Percentiles rank a stretch among this genome's conserved stretches.
Conservation (phyloP, 2,113 vertebrate genomes). For the Prionailurus viverrinus region DNA sequence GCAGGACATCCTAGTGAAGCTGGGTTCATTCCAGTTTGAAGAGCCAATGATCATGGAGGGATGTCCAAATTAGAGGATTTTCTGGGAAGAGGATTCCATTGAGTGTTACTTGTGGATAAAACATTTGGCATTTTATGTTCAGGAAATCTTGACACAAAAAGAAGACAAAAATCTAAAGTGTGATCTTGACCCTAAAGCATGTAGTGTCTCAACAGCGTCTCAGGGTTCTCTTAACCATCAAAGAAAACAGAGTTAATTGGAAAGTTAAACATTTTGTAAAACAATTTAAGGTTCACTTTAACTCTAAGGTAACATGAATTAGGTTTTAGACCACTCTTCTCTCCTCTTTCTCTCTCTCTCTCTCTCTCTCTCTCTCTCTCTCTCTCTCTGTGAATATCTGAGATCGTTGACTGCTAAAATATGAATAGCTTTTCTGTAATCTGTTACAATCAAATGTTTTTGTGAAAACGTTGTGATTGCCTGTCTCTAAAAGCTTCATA, state of each 20-base stretch:
- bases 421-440: not conserved
- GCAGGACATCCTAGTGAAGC: not conserved
- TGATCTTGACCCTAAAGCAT: not conserved
- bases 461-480: not conserved
- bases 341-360: not conserved
- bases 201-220: not conserved
- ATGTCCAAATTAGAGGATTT: not conserved
- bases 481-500: conserved; percentile 9
- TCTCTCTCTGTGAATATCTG: not conserved
- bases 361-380: not conserved
- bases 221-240: not conserved
- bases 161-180: not conserved
- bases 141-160: not conserved
- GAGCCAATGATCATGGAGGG: not conserved
- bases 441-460: not conserved
- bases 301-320: not conserved
- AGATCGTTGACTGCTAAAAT: not conserved
- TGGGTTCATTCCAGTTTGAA: not conserved
- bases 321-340: not conserved
- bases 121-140: not conserved
- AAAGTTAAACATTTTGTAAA: not conserved
- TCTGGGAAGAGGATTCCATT: not conserved
- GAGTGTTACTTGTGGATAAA: not conserved
- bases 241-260: not conserved
- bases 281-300: conserved; percentile 19